phyloP scores from a whole-genome alignment of 1,140 invertebrate species.

The Chelonus insularis region DNA sequence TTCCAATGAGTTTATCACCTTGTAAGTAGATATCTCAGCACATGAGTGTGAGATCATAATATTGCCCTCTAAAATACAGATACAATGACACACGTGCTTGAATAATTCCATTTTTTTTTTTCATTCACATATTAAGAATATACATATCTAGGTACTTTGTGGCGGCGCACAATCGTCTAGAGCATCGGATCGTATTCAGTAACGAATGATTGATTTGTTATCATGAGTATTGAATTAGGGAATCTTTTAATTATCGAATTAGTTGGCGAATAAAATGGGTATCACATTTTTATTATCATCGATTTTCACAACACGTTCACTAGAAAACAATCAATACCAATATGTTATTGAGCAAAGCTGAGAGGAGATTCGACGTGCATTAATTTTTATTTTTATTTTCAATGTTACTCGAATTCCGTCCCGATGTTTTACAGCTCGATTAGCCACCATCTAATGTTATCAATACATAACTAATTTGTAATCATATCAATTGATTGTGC shows the following conservation, averaged over 20 bases:
- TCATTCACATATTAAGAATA: constrained; percentile 54
- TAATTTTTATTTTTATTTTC: too few species aligned
- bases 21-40: too few species aligned
- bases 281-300: constrained; percentile 18
- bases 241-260: too few species aligned
- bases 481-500: constrained; percentile 17
- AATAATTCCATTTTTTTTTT: constrained; percentile 27
- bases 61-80: constrained; percentile 49
- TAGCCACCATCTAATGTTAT: too few species aligned
- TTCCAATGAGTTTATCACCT: too few species aligned
- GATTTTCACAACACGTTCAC: constrained; percentile 1
- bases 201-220: background rate
- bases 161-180: constrained; percentile 38
- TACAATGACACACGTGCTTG: constrained; percentile 52
- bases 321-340: too few species aligned
- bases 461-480: constrained; percentile 17
- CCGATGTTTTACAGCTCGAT: too few species aligned
- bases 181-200: constrained; percentile 5
- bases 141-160: constrained; percentile 44
- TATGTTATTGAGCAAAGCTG: too few species aligned
- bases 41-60: constrained; percentile 41
- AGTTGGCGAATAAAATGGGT: too few species aligned
- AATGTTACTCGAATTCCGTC: background rate
- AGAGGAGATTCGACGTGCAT: background rate
- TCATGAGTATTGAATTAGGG: too few species aligned